phyloP scores from a whole-genome alignment of 2,113 vertebrate genomes.

The Heliornis fulica region DNA sequence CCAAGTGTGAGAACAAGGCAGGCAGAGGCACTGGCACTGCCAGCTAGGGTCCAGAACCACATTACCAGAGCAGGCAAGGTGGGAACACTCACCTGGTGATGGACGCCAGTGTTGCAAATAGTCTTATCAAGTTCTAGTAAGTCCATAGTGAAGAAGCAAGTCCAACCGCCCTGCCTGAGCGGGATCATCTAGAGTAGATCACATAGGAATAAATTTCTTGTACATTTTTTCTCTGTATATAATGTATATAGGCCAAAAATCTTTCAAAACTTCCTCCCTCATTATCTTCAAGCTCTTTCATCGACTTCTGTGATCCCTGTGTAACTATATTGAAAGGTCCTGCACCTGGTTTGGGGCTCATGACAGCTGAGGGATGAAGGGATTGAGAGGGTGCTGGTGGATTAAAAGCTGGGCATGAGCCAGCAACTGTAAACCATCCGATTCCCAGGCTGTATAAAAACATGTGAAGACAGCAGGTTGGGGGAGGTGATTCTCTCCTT shows the following conservation, averaged over 20 bases:
- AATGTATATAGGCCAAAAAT: not conserved
- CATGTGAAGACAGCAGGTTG: too few relatives aligned
- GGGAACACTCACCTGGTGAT: not conserved
- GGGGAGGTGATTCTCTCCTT: too few relatives aligned
- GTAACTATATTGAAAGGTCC: not conserved
- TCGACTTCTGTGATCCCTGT: not conserved
- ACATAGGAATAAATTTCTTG: not conserved
- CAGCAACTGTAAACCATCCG: too few relatives aligned
- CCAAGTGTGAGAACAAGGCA: not conserved
- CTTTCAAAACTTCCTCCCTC: not conserved
- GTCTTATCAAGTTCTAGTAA: not conserved
- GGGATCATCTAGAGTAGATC: too few relatives aligned
- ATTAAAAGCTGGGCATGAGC: not conserved
- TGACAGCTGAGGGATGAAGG: not conserved
- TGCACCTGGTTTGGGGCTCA: not conserved
- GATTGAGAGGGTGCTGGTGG: not conserved
- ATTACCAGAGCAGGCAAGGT: not conserved
- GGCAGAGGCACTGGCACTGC: not conserved
- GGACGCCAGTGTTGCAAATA: not conserved
- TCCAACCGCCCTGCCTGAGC: too few relatives aligned
- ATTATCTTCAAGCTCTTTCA: not conserved
- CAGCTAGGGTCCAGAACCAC: not conserved
- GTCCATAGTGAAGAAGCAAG: not conserved
- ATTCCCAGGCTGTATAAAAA: too few relatives aligned
- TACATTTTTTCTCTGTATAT: rapidly evolving